phyloP scores from a whole-genome alignment of 2,888 invertebrate genomes.

The Shargacucullia verbasci region DNA sequence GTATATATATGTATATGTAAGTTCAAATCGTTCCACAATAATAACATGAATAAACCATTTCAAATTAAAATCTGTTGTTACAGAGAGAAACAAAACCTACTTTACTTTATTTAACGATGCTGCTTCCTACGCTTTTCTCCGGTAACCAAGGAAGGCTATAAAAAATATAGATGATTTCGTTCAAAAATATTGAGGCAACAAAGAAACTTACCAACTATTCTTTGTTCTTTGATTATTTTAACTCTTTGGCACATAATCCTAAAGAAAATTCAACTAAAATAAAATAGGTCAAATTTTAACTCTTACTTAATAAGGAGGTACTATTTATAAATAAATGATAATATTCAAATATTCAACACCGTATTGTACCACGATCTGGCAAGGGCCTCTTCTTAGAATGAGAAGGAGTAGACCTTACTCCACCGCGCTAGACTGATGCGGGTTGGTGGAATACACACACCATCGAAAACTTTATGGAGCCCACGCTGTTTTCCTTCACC shows the following conservation, averaged over 20 bases:
- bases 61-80: conserved; percentile 6
- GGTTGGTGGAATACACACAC: no score
- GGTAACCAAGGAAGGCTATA: background rate
- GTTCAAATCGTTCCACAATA: no score
- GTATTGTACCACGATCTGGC: no score
- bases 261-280: conserved; percentile 1
- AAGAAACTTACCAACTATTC: background rate
- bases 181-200: background rate
- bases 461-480: no score
- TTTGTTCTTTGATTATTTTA: conserved; percentile 7
- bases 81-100: background rate
- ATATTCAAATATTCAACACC: no score
- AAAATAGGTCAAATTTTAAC: background rate
- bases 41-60: background rate
- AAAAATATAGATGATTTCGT: background rate
- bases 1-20: no score
- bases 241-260: background rate
- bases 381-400: no score
- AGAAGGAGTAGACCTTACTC: no score
- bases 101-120: background rate
- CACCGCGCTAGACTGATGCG: no score
- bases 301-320: no score
- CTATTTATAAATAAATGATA: no score
- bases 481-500: no score
- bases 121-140: conserved; percentile 2